Evolutionary conservation across 2,888 invertebrate species (phyloP), one percentile per base, ranked within the genome.

Genomic region (Elysia crispata): DNA sequence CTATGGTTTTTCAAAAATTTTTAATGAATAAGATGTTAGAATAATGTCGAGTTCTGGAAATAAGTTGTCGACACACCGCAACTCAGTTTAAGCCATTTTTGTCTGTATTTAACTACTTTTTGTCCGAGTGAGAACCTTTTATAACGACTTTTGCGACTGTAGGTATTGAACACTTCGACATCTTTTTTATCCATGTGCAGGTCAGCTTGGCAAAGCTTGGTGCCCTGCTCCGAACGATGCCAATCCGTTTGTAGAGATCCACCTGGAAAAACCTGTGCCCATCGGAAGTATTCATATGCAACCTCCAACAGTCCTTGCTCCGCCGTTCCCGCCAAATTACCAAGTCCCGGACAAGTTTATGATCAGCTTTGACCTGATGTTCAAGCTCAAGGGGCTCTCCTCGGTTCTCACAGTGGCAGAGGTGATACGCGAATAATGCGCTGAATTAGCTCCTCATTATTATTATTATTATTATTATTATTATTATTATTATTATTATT

Each of bases 341-440:
- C 31, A 20, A 5, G 54, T 18, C 23, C 77, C 70, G 1, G 20
- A 25, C 1, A 69, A 77, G 20, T 77, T 70, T 31, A 23, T 77
- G 57, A 54, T 69, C 33, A 41, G 57, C 23, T 77, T 77, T 49
- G 77, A 77, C 20, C 77, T 77, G 11, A 18, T 41, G 1, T 57
- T 77, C 60, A 77, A 69, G 33, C 70, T 77, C 13, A 18, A 30
- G 0, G 77, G 62, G 8, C 1, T 41, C 28, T 18, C 50, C 11
- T n/a, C 20, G 0, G 25, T 60, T n/a, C 20, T 60, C 33, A 60
- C 18, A 18, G 31, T 70, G 15, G 70, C 57, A 25, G 8, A 77
- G 77, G 77, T 77, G 23, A 60, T 13, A 20, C 3, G 3, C 3
- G 41, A 41, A 41, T 41, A 6, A 41, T 41, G 41, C 11, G n/a